Conservation (phyloP, 2,888 invertebrate genomes). For the Callyntrura guangdongensis region DNA sequence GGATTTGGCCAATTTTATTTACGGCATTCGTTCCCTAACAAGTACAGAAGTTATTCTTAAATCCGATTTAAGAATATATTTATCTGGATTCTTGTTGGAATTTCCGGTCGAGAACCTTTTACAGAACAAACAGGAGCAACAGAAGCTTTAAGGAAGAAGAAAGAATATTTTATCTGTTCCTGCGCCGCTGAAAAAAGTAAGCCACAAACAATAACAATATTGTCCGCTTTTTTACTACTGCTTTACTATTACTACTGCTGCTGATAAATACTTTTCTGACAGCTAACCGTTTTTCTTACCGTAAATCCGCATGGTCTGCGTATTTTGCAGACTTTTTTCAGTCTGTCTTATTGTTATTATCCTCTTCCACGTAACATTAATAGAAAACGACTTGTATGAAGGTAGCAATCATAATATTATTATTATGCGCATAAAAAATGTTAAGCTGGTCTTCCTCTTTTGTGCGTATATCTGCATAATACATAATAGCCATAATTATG, state of each 20-base stretch:
- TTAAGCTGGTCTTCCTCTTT: slow-evolving; percentile 2
- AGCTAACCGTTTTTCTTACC: slow-evolving; percentile 61
- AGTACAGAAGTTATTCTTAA: slow-evolving; percentile 34
- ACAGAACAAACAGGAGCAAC: not conserved
- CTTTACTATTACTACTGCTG: no score
- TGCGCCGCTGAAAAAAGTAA: slow-evolving; percentile 57
- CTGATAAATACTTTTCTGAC: slow-evolving; percentile 63
- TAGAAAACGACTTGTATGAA: not conserved
- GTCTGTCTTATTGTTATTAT: not conserved
- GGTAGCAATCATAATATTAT: not conserved
- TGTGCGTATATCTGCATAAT: slow-evolving; percentile 32
- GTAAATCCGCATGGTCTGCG: slow-evolving; percentile 36
- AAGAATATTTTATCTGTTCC: not conserved
- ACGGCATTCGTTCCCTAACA: no score
- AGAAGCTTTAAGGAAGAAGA: not conserved
- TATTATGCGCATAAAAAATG: slow-evolving; percentile 37
- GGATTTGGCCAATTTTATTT: slow-evolving; percentile 40
- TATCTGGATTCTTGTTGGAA: slow-evolving; percentile 67
- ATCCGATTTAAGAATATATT: slow-evolving; percentile 67
- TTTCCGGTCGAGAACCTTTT: slow-evolving; percentile 55
- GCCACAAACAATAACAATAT: slow-evolving; percentile 37
- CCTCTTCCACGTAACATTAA: not conserved
- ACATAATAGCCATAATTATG: slow-evolving; percentile 38
- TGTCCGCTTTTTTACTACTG: not conserved
- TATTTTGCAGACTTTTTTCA: slow-evolving; percentile 17